Base-by-base conservation (phyloP, 1,140 invertebrate genomes). In the Drosophila bipectinata region DNA sequence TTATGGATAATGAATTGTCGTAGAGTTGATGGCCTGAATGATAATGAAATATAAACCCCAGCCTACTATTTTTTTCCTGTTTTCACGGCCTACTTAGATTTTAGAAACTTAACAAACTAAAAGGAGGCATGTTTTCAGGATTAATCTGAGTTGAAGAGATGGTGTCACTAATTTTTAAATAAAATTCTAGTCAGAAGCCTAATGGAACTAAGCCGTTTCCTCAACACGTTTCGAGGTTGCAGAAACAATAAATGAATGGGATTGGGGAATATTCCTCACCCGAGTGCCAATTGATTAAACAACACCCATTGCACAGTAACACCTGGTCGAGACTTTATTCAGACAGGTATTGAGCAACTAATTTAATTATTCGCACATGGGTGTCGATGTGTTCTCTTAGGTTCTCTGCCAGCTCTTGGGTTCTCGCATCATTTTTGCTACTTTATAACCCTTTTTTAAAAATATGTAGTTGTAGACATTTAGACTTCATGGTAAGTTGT, bases 321-420 rank as follows among this genome's bases (percentile, higher is more conserved):
- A 48, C 47, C 41, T 8, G 34, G 60, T 75, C 72, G 72, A 74
- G 6, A 66, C 47, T 61, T 18, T 6, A 26, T 41, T 47, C 14
- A 18, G 10, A 66, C 47, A 14, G 6, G 5, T 14, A 66, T 44
- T 53, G 30, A 66, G 52, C 60, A 53, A 30, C 72, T 84, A 83
- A 83, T 83, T 83, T 61, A 59, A 83, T 80, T 83, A 83, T 85
- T 84, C 68, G 79, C 60, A 76, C 72, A 68, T 67, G 72, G 56
- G 39, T 49, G 24, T 21, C 55, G 30, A 18, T 39, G 14, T 49
- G 52, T 32, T 10, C 30, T 18, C 55, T 39, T 56, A 44, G 44
- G 14, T 57, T 26, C 47, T 58, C 45, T 12, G 34, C 28, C 24
- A 26, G 37, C 24, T 61, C 48, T 7, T 18, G 41, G 14, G 3